A percentile compares a stretch with the other conserved stretches of the same genome.
phyloP scores from a whole-genome alignment of 2,797 vertebrate species.

The Anolis apletophallus region DNA sequence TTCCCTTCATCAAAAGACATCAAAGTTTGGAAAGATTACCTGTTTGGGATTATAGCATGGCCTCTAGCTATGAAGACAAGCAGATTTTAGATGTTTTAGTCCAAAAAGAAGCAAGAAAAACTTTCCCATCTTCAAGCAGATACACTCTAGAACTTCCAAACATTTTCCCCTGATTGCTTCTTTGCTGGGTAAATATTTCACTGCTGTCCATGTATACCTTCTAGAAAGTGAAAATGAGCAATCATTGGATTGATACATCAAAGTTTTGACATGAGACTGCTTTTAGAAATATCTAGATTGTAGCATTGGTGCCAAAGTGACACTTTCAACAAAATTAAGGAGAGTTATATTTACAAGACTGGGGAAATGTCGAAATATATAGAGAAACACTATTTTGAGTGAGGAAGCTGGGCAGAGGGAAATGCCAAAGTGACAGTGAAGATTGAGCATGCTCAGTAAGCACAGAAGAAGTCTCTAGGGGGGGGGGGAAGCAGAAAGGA shows the following conservation, averaged over 20 bases:
- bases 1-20: neutral
- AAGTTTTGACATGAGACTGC: neutral
- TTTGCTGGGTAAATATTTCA: neutral
- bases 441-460: neutral
- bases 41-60: too few species aligned
- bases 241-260: neutral
- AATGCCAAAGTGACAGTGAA: neutral
- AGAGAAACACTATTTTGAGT: neutral
- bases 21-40: too few species aligned
- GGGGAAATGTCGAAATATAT: neutral
- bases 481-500: too few species aligned
- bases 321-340: neutral
- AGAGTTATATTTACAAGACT: neutral
- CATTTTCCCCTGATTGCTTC: neutral
- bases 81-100: too few species aligned
- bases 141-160: neutral
- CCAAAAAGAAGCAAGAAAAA: too few species aligned
- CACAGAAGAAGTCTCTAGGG: too few species aligned
- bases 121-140: neutral
- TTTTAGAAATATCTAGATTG: neutral
- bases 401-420: neutral
- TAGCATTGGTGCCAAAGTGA: neutral
- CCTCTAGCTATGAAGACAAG: too few species aligned
- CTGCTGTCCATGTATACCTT: neutral
- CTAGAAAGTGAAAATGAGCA: neutral